These are phyloP conservation scores for Araneus ventricosus DNA, from an alignment of 1,140 invertebrate species.

Conservation along the genomic window DNA sequence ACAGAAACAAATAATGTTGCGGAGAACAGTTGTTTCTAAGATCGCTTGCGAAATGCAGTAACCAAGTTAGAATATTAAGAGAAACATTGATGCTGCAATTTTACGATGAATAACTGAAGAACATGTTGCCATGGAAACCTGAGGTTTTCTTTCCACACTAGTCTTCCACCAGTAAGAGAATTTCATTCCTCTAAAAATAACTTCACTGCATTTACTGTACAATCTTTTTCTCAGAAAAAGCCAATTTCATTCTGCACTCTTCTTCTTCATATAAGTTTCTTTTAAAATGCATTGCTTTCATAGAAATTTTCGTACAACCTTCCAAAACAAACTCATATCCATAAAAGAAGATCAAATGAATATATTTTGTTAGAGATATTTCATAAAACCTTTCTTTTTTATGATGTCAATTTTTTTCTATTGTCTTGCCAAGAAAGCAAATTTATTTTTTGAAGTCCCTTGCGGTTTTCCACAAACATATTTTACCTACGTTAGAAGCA, in stretches of 20 bases:
- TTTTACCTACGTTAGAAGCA: background rate
- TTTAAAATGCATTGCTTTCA: constrained; percentile 28
- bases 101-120: background rate
- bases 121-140: background rate
- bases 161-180: background rate
- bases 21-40: too few species aligned
- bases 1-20: too few species aligned
- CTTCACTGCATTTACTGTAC: background rate
- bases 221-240: background rate
- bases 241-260: background rate
- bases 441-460: background rate
- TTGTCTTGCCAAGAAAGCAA: background rate
- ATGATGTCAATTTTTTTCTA: background rate
- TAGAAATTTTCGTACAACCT: background rate
- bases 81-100: background rate
- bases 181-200: background rate
- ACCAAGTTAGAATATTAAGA: background rate
- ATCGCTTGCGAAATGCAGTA: too few species aligned
- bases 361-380: constrained; percentile 15
- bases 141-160: background rate
- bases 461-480: too few species aligned
- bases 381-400: background rate
- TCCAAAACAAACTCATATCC: background rate
- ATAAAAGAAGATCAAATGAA: constrained; percentile 7
- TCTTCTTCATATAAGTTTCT: background rate